Conservation (phyloP, 2,113 vertebrate species). For the Boulengeromyrus knoepffleri region DNA sequence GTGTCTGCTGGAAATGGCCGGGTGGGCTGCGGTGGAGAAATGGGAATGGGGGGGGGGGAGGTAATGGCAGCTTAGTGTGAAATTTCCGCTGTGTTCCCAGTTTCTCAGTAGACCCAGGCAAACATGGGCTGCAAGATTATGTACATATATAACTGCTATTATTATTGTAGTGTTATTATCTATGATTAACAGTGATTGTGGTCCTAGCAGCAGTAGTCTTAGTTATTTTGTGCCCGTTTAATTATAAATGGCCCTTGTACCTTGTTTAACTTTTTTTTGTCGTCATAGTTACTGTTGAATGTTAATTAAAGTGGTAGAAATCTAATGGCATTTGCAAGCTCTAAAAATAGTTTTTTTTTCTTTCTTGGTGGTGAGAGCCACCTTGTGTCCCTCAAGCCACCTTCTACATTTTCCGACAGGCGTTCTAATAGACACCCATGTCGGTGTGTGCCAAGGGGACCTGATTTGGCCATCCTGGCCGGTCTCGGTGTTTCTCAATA, state of each 20-base stretch:
- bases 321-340: not conserved
- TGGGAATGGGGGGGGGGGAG: not conserved
- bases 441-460: not conserved
- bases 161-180: not conserved
- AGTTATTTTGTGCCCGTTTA: not conserved
- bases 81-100: not conserved
- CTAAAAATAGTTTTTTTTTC: not conserved
- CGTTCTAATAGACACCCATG: not conserved
- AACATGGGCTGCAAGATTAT: not conserved
- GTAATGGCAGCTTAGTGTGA: not conserved
- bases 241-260: constrained; percentile 5
- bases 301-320: constrained; percentile 1
- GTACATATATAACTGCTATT: not conserved
- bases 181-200: not conserved
- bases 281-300: constrained; percentile 3
- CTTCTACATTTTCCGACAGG: not conserved
- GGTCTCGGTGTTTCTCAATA: not conserved
- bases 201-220: not conserved
- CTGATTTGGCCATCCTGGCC: not conserved
- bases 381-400: not conserved
- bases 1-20: constrained; percentile 75
- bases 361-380: not conserved
- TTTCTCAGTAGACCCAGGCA: not conserved
- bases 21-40: constrained; percentile 14
- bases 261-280: not conserved